A percentile compares a stretch with the other conserved stretches of the same genome.
These are phyloP conservation scores for Drymonia ruficornis DNA, from an alignment of 2,888 invertebrate species.

Conservation along the genomic window DNA sequence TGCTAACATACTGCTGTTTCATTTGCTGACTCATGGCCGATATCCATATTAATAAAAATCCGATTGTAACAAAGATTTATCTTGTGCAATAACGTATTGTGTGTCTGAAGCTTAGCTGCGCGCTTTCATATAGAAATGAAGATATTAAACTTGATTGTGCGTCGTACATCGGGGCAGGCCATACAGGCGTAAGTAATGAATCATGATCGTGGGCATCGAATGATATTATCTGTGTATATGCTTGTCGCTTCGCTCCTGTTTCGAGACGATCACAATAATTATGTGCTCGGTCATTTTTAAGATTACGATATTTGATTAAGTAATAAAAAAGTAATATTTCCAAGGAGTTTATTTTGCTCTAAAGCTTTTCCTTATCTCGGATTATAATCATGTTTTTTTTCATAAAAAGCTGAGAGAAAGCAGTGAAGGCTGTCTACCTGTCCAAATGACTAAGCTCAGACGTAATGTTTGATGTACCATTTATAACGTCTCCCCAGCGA, in stretches of 20 bases:
- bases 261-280: not conserved
- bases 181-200: constrained; percentile 44
- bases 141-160: constrained; percentile 53
- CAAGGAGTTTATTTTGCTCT: not conserved
- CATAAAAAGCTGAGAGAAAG: constrained; percentile 20
- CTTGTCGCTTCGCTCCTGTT: not conserved
- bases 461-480: constrained; percentile 34
- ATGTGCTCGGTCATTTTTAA: constrained; percentile 1
- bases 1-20: constrained; percentile 44
- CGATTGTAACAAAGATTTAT: constrained; percentile 66
- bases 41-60: constrained; percentile 65
- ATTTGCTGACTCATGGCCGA: constrained; percentile 58
- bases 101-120: constrained; percentile 41
- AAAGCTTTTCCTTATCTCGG: not conserved
- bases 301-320: not conserved
- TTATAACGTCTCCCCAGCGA: constrained; percentile 27
- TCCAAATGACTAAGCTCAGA: constrained; percentile 30
- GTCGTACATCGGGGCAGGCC: constrained; percentile 23
- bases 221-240: constrained; percentile 34
- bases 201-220: constrained; percentile 38
- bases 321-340: not conserved
- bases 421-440: constrained; percentile 18
- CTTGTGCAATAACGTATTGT: constrained; percentile 67
- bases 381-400: not conserved
- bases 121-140: constrained; percentile 56